A percentile compares a stretch with the other conserved stretches of the same genome.
These are phyloP conservation scores for Clistopyga incitator DNA, from an alignment of 2,888 invertebrate species.

Conservation along the genomic window DNA sequence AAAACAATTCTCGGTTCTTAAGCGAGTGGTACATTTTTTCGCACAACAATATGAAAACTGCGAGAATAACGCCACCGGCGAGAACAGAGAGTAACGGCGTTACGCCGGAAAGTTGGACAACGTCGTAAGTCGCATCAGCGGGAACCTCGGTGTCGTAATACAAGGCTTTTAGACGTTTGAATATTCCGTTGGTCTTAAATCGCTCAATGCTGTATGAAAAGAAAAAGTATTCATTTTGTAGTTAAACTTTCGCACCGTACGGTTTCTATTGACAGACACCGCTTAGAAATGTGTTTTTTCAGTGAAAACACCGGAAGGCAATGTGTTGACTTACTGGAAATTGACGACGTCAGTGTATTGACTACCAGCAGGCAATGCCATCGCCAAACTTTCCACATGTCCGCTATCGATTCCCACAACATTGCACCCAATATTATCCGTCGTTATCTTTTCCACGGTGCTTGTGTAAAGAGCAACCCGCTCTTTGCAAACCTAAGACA, in stretches of 20 bases:
- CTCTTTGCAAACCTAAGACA: slow-evolving; percentile 71
- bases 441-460: slow-evolving; percentile 64
- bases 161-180: not conserved
- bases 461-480: slow-evolving; percentile 73
- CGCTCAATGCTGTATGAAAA: slow-evolving; percentile 1
- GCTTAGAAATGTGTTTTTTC: too few species aligned
- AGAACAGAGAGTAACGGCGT: not conserved
- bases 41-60: not conserved
- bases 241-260: too few species aligned
- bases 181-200: slow-evolving; percentile 2
- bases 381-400: slow-evolving; percentile 70
- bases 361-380: slow-evolving; percentile 70
- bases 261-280: too few species aligned
- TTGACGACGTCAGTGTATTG: slow-evolving; percentile 73
- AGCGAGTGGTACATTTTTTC: not conserved
- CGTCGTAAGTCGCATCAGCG: not conserved
- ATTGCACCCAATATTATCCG: slow-evolving; percentile 69
- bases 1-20: too few species aligned
- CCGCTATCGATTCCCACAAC: slow-evolving; percentile 71
- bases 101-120: not conserved
- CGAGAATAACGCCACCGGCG: not conserved
- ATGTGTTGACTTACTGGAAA: slow-evolving; percentile 70
- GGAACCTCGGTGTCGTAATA: not conserved
- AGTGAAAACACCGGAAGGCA: not conserved
- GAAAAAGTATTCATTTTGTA: not conserved